phyloP scores from a whole-genome alignment of 2,113 vertebrate genomes.

The Carassius carassius region DNA sequence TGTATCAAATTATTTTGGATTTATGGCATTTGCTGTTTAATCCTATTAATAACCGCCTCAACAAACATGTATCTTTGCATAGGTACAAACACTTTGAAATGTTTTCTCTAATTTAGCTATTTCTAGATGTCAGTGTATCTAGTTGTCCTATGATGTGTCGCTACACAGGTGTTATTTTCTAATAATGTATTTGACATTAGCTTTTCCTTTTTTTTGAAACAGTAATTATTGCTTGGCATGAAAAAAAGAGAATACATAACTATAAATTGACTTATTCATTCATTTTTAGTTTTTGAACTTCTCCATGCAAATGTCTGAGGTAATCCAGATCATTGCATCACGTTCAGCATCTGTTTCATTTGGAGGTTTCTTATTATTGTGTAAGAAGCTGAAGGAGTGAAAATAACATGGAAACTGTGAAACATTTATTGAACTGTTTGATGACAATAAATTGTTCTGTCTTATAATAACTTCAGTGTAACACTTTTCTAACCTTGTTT shows the following conservation, averaged over 20 bases:
- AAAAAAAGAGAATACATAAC: slow-evolving; percentile 68
- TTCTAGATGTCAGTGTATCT: slow-evolving; percentile 73
- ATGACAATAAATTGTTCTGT: slow-evolving; percentile 66
- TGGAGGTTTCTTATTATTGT: slow-evolving; percentile 74
- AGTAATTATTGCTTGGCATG: slow-evolving; percentile 75
- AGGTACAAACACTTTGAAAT: slow-evolving; percentile 71
- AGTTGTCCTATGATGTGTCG: slow-evolving; percentile 66
- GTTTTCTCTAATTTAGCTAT: slow-evolving; percentile 78
- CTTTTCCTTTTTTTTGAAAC: slow-evolving; percentile 68
- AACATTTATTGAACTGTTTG: slow-evolving; percentile 66
- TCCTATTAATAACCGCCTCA: slow-evolving; percentile 63
- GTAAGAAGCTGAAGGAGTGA: slow-evolving; percentile 67
- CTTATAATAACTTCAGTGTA: slow-evolving; percentile 49
- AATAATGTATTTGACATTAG: slow-evolving; percentile 59
- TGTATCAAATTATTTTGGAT: slow-evolving; percentile 60
- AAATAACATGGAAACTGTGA: slow-evolving; percentile 75
- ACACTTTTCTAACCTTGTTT: background rate
- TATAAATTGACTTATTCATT: slow-evolving; percentile 73
- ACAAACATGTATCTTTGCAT: slow-evolving; percentile 77
- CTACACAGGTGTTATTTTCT: slow-evolving; percentile 66
- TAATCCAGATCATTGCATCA: slow-evolving; percentile 72
- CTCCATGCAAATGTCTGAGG: slow-evolving; percentile 60
- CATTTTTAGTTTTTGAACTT: slow-evolving; percentile 65
- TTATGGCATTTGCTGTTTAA: slow-evolving; percentile 66
- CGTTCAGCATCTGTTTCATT: slow-evolving; percentile 75